phyloP scores from a whole-genome alignment of 2,888 invertebrate genomes.

The Acronicta leporina region DNA sequence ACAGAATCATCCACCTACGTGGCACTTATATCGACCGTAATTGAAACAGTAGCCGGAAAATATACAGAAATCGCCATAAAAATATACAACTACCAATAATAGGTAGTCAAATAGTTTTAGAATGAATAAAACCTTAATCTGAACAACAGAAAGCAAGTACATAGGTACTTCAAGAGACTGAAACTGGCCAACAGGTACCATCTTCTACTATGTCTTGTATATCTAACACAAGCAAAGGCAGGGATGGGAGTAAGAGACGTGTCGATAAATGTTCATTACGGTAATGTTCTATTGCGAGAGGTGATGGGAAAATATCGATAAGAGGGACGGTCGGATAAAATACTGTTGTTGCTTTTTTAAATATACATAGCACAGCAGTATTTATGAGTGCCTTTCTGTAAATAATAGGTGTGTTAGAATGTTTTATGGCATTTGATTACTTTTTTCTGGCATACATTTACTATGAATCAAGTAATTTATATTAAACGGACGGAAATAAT shows the following conservation, averaged over 20 bases:
- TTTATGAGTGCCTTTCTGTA: neutral
- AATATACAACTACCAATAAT: no score
- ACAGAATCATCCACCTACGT: no score
- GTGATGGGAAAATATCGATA: slow-evolving; percentile 1
- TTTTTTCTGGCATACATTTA: no score
- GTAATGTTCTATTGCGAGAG: slow-evolving; percentile 14
- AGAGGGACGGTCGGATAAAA: neutral
- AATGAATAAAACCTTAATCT: neutral
- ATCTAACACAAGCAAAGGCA: slow-evolving; percentile 31
- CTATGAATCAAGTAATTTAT: no score
- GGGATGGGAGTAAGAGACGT: slow-evolving; percentile 29
- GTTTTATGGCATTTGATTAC: no score
- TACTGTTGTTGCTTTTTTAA: neutral
- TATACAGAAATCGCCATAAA: no score
- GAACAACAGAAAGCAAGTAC: slow-evolving; percentile 9
- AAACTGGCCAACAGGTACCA: slow-evolving; percentile 46
- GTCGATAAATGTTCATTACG: slow-evolving; percentile 47
- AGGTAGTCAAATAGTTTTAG: neutral
- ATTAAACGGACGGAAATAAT: no score
- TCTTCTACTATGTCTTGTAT: slow-evolving; percentile 45
- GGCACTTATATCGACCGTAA: no score
- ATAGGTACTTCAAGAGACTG: slow-evolving; percentile 9
- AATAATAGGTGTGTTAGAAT: neutral
- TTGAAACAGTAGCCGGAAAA: no score
- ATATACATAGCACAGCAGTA: neutral